Evolutionary conservation across 1,140 invertebrate species (phyloP).

Genomic region (Camponotus pennsylvanicus): DNA sequence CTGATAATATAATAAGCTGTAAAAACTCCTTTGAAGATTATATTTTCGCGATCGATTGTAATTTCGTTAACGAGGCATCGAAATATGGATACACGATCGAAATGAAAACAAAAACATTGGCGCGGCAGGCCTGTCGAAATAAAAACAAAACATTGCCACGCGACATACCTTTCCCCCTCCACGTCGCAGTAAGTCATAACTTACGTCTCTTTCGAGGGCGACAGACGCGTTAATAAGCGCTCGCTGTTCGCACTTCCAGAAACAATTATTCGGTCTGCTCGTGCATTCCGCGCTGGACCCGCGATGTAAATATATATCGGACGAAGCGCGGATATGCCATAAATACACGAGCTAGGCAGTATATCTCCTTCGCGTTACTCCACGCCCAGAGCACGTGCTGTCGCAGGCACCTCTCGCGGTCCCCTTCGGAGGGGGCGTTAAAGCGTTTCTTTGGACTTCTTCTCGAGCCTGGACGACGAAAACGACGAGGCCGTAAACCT

Average conservation of each 20-base stretch:
- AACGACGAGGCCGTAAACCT: constrained; percentile 70
- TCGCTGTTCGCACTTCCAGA: constrained; percentile 81
- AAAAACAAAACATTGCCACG: constrained; percentile 48
- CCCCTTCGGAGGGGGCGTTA: constrained; percentile 11
- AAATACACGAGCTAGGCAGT: constrained; percentile 84
- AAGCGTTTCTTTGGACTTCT: constrained; percentile 56
- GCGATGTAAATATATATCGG: constrained; percentile 77
- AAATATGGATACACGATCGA: neutral
- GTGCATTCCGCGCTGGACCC: constrained; percentile 78
- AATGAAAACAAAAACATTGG: constrained; percentile 57
- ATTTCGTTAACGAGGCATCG: neutral
- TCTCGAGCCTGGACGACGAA: constrained; percentile 55
- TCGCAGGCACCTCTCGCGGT: constrained; percentile 73
- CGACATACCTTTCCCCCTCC: neutral
- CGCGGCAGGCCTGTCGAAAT: constrained; percentile 5
- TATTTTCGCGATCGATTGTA: too few species aligned
- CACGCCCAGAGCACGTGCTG: constrained; percentile 85
- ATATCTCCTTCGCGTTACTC: constrained; percentile 85
- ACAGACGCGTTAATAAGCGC: constrained; percentile 76
- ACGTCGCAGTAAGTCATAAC: constrained; percentile 25
- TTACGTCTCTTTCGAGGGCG: constrained; percentile 44
- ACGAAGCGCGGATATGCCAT: constrained; percentile 85
- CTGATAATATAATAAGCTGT: too few species aligned
- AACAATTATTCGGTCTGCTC: constrained; percentile 83
- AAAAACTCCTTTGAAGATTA: too few species aligned